phyloP scores from a whole-genome alignment of 2,113 vertebrate genomes.

The Tinamus guttatus region DNA sequence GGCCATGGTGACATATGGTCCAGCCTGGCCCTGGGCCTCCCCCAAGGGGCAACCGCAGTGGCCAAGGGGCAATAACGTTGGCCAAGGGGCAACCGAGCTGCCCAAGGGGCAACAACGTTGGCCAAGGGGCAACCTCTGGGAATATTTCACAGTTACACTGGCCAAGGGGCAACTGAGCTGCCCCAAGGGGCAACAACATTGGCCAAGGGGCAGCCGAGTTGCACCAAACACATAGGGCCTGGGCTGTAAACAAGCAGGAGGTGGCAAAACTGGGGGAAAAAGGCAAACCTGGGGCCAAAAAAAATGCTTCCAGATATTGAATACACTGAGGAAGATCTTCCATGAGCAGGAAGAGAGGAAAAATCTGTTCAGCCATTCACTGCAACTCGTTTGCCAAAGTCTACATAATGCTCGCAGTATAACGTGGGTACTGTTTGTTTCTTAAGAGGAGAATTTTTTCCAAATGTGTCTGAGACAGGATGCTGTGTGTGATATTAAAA shows the following conservation, averaged over 20 bases:
- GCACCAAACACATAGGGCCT: rapidly evolving
- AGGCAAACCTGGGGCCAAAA: background rate
- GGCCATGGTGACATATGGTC: slow-evolving; percentile 96
- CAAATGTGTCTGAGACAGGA: background rate
- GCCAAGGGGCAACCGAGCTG: too few relatives aligned
- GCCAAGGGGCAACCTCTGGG: too few relatives aligned
- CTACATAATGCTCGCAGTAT: rapidly evolving
- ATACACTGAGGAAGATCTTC: background rate
- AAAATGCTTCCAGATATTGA: background rate
- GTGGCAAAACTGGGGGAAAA: background rate
- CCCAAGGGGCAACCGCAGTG: too few relatives aligned
- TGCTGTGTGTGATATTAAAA: background rate
- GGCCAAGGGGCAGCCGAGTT: too few relatives aligned
- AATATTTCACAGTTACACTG: too few relatives aligned
- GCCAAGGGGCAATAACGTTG: too few relatives aligned
- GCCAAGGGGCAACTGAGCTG: too few relatives aligned
- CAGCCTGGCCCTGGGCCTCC: slow-evolving; percentile 77
- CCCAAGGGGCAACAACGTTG: too few relatives aligned
- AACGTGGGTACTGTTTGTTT: background rate
- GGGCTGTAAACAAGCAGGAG: background rate
- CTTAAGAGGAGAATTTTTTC: background rate
- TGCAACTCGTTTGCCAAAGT: background rate
- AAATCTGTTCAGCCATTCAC: background rate
- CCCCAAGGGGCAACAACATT: too few relatives aligned
- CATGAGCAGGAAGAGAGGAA: background rate